Base-by-base conservation (phyloP, 2,888 invertebrate genomes). In the Microctonus brassicae region DNA sequence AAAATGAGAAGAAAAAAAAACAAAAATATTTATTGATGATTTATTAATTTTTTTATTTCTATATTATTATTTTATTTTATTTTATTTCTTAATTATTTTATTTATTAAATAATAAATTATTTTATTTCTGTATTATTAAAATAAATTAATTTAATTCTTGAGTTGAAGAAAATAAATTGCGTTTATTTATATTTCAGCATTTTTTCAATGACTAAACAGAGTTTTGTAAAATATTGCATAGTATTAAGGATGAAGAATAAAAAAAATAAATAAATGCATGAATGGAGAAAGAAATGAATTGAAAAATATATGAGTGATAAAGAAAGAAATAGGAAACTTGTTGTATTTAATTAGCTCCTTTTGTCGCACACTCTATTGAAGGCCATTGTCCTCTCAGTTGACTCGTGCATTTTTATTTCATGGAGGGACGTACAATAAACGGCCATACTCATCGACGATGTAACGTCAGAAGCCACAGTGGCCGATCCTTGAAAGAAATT, bases 371-470 rank as follows among this genome's bases (percentile, higher is more conserved):
- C 42, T 68, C 72, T 57, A 67, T 36, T 34, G 52, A 55, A 66
- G 72, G 66, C 73, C 72, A 76, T 78, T 78, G 77, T 77, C 68
- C 75, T 72, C 67, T 58, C 39, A 63, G 66, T 68, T 55, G 62
- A 61, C 70, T 71, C 68, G 66, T 73, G 76, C 72, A 76, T 77
- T n/a, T n/a, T 76, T 74, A 77, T n/a, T n/a, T 76, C 76, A 77
- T 66, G 70, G 52, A 60, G 10, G 39, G 58, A 61, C 60, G 29
- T n/a, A n/a, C n/a, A n/a, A n/a, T n/a, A n/a, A n/a, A 52, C 58
- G 47, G 34, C 70, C 64, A 71, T 58, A n/a, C n/a, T 66, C 57
- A 9, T 39, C 58, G 26, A 58, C 57, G 57, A 39, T 26, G 20
- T 26, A 24, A 10, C 53, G 26, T 17, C 22, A 20, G n/a, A 11